Conservation (phyloP, 2,797 vertebrate species). For the Decapterus maruadsi region DNA sequence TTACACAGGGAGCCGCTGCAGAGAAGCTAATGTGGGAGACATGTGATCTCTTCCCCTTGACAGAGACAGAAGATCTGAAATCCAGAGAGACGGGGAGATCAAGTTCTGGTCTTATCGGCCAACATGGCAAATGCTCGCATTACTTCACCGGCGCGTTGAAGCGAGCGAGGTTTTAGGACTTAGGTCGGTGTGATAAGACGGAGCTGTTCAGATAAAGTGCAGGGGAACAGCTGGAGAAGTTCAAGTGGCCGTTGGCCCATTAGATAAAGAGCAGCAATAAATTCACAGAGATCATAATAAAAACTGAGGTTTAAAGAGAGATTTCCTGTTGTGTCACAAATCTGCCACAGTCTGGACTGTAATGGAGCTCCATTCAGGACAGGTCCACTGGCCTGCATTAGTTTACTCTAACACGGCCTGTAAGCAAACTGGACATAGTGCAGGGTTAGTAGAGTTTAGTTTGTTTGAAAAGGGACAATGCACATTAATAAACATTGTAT, state of each 20-base stretch:
- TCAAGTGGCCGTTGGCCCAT: background rate
- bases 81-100: background rate
- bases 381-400: background rate
- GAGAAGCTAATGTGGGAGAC: background rate
- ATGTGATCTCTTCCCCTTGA: background rate
- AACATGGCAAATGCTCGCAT: conserved; percentile 3
- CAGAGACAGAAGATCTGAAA: background rate
- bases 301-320: background rate
- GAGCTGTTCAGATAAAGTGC: background rate
- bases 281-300: background rate
- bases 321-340: conserved; percentile 7
- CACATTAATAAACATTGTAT: no score
- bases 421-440: background rate
- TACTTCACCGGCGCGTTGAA: conserved; percentile 1
- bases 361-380: background rate
- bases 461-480: no score
- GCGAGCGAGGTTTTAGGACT: conserved; percentile 1
- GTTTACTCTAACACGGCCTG: background rate
- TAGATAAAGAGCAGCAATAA: conserved; percentile 14
- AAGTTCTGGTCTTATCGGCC: conserved; percentile 19
- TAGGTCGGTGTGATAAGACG: conserved; percentile 1
- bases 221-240: background rate
- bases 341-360: background rate
- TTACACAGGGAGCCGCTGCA: background rate
- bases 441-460: background rate